These are phyloP conservation scores for Percina caprodes DNA, from an alignment of 2,113 vertebrate genomes.

Conservation along the genomic window DNA sequence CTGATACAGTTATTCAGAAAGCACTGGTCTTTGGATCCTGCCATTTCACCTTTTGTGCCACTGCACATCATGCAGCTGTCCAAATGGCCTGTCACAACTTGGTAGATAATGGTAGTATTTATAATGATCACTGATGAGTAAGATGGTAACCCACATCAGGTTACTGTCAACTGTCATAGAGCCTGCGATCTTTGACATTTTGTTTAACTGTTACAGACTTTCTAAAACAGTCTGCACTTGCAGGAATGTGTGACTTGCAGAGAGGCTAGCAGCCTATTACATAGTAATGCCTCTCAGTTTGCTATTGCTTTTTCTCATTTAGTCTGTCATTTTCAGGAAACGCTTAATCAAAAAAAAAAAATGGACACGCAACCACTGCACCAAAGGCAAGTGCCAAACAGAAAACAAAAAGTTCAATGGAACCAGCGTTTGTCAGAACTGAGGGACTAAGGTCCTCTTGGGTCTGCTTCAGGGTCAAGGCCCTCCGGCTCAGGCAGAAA, in stretches of 20 bases:
- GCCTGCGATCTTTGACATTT: background rate
- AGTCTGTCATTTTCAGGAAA: constrained; percentile 20
- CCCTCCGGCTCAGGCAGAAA: constrained; percentile 4
- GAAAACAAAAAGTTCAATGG: constrained; percentile 16
- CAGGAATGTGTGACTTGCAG: background rate
- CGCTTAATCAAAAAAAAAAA: background rate
- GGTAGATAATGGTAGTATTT: background rate
- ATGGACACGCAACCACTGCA: background rate
- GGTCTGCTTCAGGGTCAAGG: constrained; percentile 17
- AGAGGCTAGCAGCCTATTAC: too few species aligned
- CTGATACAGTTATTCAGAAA: background rate
- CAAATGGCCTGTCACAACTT: background rate
- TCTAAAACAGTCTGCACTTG: background rate
- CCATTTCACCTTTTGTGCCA: constrained; percentile 62
- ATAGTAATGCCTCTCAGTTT: background rate
- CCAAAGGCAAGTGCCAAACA: background rate
- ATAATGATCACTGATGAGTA: background rate
- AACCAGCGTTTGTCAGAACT: constrained; percentile 15
- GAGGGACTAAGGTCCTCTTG: constrained; percentile 1
- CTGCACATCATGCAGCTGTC: constrained; percentile 20
- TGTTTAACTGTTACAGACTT: background rate
- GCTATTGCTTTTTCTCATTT: background rate
- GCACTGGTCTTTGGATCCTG: background rate
- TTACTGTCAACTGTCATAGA: background rate
- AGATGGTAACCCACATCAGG: background rate